These are phyloP conservation scores for Thaleichthys pacificus DNA, from an alignment of 2,797 vertebrate genomes.

Conservation along the genomic window DNA sequence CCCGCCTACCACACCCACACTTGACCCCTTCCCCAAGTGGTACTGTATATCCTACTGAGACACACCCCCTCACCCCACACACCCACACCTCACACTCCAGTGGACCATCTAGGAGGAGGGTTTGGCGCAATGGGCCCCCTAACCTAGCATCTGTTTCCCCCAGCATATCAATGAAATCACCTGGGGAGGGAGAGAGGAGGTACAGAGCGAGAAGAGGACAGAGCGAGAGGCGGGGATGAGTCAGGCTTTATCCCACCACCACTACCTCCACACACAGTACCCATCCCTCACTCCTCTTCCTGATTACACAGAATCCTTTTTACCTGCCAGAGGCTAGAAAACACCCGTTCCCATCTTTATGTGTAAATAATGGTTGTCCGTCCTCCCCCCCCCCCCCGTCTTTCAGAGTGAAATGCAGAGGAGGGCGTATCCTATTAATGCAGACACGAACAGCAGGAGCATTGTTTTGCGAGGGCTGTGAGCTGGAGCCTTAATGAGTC, in stretches of 20 bases:
- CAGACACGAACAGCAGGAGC: conserved; percentile 14
- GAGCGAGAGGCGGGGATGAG: too few species aligned
- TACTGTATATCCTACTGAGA: too few species aligned
- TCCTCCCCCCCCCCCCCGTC: neutral
- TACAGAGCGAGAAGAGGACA: too few species aligned
- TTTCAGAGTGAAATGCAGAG: neutral
- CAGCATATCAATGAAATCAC: too few species aligned
- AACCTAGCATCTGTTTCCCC: too few species aligned
- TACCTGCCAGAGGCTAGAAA: too few species aligned
- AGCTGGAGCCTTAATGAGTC: conserved; percentile 23
- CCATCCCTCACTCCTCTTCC: neutral
- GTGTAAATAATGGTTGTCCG: neutral
- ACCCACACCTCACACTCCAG: too few species aligned
- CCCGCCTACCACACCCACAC: too few species aligned
- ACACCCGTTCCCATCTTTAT: neutral
- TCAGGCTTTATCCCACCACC: neutral
- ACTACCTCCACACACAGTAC: neutral
- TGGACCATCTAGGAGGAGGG: too few species aligned
- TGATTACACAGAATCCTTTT: neutral
- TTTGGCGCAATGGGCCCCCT: too few species aligned
- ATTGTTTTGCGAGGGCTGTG: conserved; percentile 4
- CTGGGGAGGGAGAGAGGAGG: neutral
- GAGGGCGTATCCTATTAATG: conserved; percentile 12
- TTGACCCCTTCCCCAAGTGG: too few species aligned
- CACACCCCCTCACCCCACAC: too few species aligned